A percentile compares a stretch with the other conserved stretches of the same genome.
Evolutionary conservation across 2,888 invertebrate species (phyloP).

Genomic region (Euplagia quadripunctaria): DNA sequence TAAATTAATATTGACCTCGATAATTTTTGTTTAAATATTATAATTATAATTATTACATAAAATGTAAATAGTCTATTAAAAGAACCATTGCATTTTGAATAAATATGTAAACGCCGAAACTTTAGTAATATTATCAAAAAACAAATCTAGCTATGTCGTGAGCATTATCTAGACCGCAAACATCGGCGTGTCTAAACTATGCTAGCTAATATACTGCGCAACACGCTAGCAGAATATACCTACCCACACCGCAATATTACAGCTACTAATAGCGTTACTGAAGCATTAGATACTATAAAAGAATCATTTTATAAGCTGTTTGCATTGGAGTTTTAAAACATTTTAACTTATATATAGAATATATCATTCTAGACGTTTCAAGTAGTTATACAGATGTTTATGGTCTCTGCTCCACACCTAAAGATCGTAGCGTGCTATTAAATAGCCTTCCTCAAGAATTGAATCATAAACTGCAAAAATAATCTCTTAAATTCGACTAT

Average conservation of each 20-base stretch:
- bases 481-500: background rate
- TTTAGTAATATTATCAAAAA: constrained; percentile 16
- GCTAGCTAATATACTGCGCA: constrained; percentile 24
- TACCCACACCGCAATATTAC: background rate
- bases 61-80: background rate
- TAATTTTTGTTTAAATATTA: background rate
- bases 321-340: background rate
- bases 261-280: background rate
- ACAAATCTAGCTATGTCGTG: constrained; percentile 16
- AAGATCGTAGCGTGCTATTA: too few relatives aligned
- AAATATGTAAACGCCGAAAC: background rate
- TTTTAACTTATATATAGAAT: background rate
- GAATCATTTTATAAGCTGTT: background rate
- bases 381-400: background rate
- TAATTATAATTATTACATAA: background rate
- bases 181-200: constrained; percentile 29
- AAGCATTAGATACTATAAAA: background rate
- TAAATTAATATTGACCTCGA: too few relatives aligned
- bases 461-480: background rate
- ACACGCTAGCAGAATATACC: constrained; percentile 23
- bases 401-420: background rate
- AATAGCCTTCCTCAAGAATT: too few relatives aligned
- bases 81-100: background rate
- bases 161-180: constrained; percentile 23
- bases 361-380: background rate